Conservation (phyloP, 2,888 invertebrate species). For the Abscondita cerata region DNA sequence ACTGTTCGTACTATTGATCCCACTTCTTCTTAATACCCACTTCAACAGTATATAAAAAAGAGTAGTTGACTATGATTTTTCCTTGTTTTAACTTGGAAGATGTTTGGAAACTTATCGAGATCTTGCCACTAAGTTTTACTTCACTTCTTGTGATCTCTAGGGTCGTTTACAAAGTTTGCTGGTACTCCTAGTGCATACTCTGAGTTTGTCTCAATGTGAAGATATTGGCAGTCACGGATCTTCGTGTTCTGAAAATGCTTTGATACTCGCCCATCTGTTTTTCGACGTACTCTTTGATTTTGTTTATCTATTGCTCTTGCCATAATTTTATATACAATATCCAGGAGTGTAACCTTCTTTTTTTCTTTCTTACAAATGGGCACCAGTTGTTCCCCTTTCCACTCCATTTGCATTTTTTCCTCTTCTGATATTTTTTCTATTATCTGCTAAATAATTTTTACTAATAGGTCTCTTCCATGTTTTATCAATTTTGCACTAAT, state of each 20-base stretch:
- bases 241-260: constrained; percentile 4
- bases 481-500: no score
- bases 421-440: constrained; percentile 1
- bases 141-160: constrained; percentile 9
- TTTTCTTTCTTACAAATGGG: neutral
- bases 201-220: constrained; percentile 7
- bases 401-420: constrained; percentile 1
- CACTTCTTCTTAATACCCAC: constrained; percentile 15
- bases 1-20: constrained; percentile 5
- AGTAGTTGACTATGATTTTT: constrained; percentile 13
- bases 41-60: constrained; percentile 14
- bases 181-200: neutral
- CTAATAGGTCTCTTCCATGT: neutral
- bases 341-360: neutral
- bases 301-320: constrained; percentile 5
- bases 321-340: no score
- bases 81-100: constrained; percentile 9
- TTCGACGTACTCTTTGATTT: neutral
- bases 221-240: constrained; percentile 4
- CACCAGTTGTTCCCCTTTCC: neutral
- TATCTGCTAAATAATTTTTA: neutral
- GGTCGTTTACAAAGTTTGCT: neutral
- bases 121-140: constrained; percentile 6
- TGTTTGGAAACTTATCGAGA: constrained; percentile 9
- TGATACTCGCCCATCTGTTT: constrained; percentile 9